Percentiles rank a stretch among this genome's conserved stretches.
Conservation (phyloP, 2,888 invertebrate species). For the Drosophila kuntzei region DNA sequence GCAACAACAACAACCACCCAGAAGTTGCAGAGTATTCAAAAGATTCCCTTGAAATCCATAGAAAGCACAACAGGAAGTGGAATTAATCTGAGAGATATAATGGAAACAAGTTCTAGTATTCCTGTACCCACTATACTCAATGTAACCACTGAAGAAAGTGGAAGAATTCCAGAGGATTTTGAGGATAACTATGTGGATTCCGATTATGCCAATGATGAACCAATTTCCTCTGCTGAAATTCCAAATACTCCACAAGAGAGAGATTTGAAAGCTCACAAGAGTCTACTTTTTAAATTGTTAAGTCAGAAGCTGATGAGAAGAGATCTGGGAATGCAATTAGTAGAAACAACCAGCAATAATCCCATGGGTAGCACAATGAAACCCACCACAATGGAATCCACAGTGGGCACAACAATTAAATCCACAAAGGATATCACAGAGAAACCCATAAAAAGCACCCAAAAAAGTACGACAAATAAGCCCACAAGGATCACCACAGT, state of each 20-base stretch:
- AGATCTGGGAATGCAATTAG: conserved; percentile 12
- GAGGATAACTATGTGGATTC: conserved; percentile 48
- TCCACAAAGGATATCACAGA: too few species aligned
- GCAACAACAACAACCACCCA: not conserved
- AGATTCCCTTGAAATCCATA: not conserved
- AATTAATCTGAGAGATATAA: conserved; percentile 5
- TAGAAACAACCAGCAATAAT: conserved; percentile 15
- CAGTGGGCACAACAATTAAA: too few species aligned
- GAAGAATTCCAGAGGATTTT: conserved; percentile 23
- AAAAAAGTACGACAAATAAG: not conserved
- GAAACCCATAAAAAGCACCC: not conserved
- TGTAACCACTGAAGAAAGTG: conserved; percentile 1
- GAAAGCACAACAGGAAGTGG: conserved; percentile 15
- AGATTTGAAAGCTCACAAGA: conserved; percentile 42
- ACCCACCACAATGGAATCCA: too few species aligned
- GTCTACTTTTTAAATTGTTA: conserved; percentile 43
- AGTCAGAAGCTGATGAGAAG: conserved; percentile 42
- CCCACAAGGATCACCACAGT: not conserved
- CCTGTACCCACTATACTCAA: conserved; percentile 38
- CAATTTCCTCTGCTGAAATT: conserved; percentile 28
- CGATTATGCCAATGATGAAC: conserved; percentile 64
- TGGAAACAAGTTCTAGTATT: conserved; percentile 40
- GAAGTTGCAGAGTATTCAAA: not conserved
- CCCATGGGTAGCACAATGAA: not conserved
- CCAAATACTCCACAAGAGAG: not conserved